Evolutionary conservation across 2,888 invertebrate genomes (phyloP).

Genomic region (Platerodrilus igneus): DNA sequence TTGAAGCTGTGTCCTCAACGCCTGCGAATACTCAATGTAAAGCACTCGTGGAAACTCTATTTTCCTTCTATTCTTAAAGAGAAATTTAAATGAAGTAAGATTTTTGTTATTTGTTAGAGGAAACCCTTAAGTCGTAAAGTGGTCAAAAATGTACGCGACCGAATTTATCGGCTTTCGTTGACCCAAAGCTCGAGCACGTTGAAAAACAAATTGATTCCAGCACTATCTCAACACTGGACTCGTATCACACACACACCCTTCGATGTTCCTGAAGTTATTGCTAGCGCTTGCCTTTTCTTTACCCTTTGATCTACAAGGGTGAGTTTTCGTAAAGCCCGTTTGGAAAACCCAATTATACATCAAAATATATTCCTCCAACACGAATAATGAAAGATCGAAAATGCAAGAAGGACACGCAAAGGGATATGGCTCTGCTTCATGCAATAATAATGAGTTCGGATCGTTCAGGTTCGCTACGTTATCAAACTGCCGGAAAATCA

Average conservation of each 20-base stretch:
- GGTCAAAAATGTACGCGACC: too few relatives aligned
- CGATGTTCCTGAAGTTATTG: conserved; percentile 25
- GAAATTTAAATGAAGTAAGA: too few relatives aligned
- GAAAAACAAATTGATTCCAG: conserved; percentile 40
- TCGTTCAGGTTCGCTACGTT: conserved; percentile 20
- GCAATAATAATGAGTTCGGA: conserved; percentile 27
- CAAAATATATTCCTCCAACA: too few relatives aligned
- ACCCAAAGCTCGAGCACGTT: conserved; percentile 33
- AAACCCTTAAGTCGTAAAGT: too few relatives aligned
- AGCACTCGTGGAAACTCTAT: too few relatives aligned
- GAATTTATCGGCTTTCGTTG: conserved; percentile 37
- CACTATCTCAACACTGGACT: conserved; percentile 32
- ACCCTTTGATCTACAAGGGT: conserved; percentile 12
- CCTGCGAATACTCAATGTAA: too few relatives aligned
- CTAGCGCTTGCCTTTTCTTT: conserved; percentile 20
- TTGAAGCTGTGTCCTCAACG: too few relatives aligned
- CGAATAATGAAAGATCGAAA: conserved; percentile 21
- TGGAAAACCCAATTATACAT: too few relatives aligned
- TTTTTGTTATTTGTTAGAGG: too few relatives aligned
- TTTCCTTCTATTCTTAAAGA: too few relatives aligned
- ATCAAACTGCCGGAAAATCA: conserved; percentile 26
- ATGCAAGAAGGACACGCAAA: conserved; percentile 22
- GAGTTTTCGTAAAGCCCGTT: too few relatives aligned
- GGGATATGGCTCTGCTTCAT: conserved; percentile 22
- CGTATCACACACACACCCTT: conserved; percentile 25